These are phyloP conservation scores for Mythimna loreyi DNA, from an alignment of 2,888 invertebrate genomes.

Conservation along the genomic window DNA sequence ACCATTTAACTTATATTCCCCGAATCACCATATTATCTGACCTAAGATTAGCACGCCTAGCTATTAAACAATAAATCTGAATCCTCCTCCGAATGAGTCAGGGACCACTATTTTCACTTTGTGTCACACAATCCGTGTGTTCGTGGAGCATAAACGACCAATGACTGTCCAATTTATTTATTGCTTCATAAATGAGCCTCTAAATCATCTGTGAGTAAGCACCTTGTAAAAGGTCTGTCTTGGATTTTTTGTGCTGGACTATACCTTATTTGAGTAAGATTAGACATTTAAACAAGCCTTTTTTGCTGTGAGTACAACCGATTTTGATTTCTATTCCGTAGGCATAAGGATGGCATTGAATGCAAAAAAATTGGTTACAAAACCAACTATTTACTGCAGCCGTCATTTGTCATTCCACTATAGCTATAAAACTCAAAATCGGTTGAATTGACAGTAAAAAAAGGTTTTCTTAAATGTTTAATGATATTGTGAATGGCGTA, in stretches of 20 bases:
- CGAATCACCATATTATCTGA: background rate
- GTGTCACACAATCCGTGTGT: slow-evolving; percentile 36
- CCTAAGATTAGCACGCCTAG: background rate
- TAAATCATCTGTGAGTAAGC: slow-evolving; percentile 66
- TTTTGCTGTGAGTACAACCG: too few species aligned
- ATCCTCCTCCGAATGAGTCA: slow-evolving; percentile 36
- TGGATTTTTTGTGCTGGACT: slow-evolving; percentile 49
- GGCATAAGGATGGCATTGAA: too few species aligned
- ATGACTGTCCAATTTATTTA: slow-evolving; percentile 69
- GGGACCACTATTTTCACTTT: slow-evolving; percentile 11
- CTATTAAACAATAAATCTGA: slow-evolving; percentile 32
- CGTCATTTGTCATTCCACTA: too few species aligned
- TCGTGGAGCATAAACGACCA: slow-evolving; percentile 51
- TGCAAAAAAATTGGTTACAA: too few species aligned
- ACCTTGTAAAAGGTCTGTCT: slow-evolving; percentile 37
- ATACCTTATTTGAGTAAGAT: too few species aligned
- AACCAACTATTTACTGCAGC: too few species aligned
- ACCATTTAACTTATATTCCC: background rate
- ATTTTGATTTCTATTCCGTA: too few species aligned
- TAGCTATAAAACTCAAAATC: too few species aligned
- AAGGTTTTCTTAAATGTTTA: too few species aligned
- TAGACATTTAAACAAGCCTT: too few species aligned
- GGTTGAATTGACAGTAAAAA: too few species aligned
- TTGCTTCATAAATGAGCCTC: slow-evolving; percentile 59
- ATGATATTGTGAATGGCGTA: too few species aligned